phyloP scores from a whole-genome alignment of 1,140 invertebrate species.

The Drosophila funebris region DNA sequence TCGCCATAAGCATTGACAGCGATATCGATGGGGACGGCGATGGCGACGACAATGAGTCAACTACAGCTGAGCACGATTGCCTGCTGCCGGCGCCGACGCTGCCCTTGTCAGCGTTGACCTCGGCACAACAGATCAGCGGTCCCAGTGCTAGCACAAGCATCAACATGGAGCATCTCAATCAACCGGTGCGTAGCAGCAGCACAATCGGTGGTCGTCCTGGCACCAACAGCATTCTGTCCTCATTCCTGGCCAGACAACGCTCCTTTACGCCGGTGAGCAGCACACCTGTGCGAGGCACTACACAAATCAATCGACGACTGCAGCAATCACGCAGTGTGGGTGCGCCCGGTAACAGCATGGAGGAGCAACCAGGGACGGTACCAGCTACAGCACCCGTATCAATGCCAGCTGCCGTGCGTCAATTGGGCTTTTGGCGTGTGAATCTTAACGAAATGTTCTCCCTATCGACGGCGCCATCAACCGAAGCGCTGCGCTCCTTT shows the following conservation, averaged over 20 bases:
- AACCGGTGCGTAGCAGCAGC: constrained; percentile 53
- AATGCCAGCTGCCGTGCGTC: constrained; percentile 38
- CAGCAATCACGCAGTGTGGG: constrained; percentile 66
- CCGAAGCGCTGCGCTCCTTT: constrained; percentile 63
- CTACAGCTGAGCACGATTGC: constrained; percentile 65
- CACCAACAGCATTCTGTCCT: constrained; percentile 40
- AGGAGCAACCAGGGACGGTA: constrained; percentile 27
- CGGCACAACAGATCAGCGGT: constrained; percentile 10
- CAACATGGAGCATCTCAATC: constrained; percentile 39
- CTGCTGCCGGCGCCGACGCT: constrained; percentile 47
- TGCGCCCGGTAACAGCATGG: constrained; percentile 30
- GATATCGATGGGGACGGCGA: constrained; percentile 48
- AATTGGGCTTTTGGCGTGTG: constrained; percentile 66
- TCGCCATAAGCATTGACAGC: constrained; percentile 68
- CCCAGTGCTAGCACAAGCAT: constrained; percentile 35
- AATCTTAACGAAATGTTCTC: constrained; percentile 69
- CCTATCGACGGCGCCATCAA: constrained; percentile 64
- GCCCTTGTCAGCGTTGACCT: constrained; percentile 35
- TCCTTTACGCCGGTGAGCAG: constrained; percentile 56
- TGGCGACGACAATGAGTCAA: constrained; percentile 72
- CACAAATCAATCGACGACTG: constrained; percentile 58
- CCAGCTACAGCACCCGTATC: background rate
- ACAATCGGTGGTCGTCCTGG: constrained; percentile 17
- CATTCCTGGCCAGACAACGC: constrained; percentile 57
- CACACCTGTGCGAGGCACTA: constrained; percentile 39